phyloP scores from a whole-genome alignment of 2,113 vertebrate genomes.

The Neolamprologus sp. region DNA sequence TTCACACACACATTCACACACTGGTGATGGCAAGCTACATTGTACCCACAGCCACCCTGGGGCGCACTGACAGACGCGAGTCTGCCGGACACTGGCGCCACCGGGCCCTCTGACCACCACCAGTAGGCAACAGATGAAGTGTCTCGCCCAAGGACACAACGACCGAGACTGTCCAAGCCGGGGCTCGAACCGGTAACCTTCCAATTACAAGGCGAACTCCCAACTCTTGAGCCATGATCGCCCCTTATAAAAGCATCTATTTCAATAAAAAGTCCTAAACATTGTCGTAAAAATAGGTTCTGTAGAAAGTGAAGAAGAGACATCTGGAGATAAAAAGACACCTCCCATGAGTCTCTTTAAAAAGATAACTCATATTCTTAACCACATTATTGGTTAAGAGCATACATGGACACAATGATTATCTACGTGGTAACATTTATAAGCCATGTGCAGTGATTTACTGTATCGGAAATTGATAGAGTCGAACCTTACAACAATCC shows the following conservation, averaged over 20 bases:
- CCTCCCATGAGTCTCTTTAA: neutral
- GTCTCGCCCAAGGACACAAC: neutral
- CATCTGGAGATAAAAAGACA: neutral
- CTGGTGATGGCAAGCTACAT: neutral
- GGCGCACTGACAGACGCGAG: neutral
- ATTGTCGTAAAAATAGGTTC: neutral
- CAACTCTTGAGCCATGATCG: neutral
- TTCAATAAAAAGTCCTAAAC: neutral
- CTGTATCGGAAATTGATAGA: neutral
- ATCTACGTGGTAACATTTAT: neutral
- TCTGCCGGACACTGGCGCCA: neutral
- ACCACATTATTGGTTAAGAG: neutral
- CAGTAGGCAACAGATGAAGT: neutral
- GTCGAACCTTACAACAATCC: neutral
- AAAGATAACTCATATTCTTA: neutral
- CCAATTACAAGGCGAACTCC: neutral
- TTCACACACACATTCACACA: neutral
- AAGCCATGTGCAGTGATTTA: neutral
- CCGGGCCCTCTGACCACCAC: neutral
- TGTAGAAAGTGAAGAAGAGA: neutral
- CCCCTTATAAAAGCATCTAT: neutral
- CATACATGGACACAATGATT: neutral
- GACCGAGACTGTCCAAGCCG: neutral
- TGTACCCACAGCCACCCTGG: neutral
- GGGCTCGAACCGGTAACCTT: neutral